phyloP scores from a whole-genome alignment of 2,113 vertebrate genomes.

The Platanista minor region DNA sequence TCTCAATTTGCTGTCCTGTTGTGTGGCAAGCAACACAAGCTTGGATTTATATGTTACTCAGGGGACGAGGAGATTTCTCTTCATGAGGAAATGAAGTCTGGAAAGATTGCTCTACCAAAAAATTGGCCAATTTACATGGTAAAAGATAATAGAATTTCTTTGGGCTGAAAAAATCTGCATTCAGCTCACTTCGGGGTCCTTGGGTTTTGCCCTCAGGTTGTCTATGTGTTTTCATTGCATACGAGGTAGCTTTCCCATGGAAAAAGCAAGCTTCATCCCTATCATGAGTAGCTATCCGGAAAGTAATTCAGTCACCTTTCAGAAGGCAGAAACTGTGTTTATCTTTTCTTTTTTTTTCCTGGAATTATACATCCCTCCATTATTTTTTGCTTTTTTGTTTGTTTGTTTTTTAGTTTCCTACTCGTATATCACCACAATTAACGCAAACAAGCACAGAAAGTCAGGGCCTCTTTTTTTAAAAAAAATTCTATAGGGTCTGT shows the following conservation, averaged over 20 bases:
- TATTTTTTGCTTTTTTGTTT: neutral
- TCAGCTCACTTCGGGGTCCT: neutral
- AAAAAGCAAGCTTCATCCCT: neutral
- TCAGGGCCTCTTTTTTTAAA: neutral
- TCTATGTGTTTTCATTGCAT: neutral
- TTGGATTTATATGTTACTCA: neutral
- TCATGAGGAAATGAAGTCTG: neutral
- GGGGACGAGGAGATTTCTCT: neutral
- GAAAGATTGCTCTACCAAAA: neutral
- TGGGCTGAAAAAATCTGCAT: neutral
- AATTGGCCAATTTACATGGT: neutral
- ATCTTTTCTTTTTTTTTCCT: neutral
- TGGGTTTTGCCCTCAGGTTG: neutral
- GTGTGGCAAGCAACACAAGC: too few species aligned
- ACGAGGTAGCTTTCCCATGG: neutral
- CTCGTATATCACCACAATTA: neutral
- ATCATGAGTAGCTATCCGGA: neutral
- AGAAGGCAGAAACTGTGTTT: neutral
- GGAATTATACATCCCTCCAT: neutral
- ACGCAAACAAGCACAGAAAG: neutral
- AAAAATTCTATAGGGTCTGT: neutral
- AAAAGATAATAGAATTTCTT: neutral
- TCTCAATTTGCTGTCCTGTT: too few species aligned
- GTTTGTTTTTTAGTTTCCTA: too few species aligned
- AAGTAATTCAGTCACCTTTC: neutral